A percentile compares a stretch with the other conserved stretches of the same genome.
Conservation (phyloP, 2,888 invertebrate species). For the Drosophila flavopinicola region DNA sequence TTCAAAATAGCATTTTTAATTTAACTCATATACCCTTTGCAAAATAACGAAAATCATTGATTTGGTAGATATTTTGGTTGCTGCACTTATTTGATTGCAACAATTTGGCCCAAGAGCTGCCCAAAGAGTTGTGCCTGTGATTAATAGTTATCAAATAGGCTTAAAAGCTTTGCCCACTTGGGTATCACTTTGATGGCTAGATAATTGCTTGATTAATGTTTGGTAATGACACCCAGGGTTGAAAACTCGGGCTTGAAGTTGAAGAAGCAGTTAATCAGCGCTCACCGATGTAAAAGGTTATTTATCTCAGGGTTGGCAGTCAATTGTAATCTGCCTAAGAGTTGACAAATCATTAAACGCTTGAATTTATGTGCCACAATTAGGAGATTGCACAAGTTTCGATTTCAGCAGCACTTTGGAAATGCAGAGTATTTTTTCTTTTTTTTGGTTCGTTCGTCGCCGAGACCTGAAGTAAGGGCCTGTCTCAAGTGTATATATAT, state of each 20-base stretch:
- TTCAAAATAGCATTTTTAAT: no score
- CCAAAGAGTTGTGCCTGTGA: background rate
- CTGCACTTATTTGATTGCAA: slow-evolving; percentile 3
- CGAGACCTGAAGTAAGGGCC: no score
- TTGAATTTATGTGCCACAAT: background rate
- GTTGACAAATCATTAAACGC: slow-evolving; percentile 10
- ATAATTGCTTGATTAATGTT: slow-evolving; percentile 21
- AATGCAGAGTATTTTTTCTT: slow-evolving; percentile 5
- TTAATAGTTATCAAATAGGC: slow-evolving; percentile 18
- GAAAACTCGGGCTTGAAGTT: slow-evolving; percentile 1
- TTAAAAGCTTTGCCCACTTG: slow-evolving; percentile 11
- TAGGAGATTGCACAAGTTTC: background rate
- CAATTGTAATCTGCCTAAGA: slow-evolving; percentile 7
- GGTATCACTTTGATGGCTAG: slow-evolving; percentile 4
- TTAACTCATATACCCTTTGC: no score
- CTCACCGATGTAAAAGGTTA: background rate
- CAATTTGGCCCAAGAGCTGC: background rate
- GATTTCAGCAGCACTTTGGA: slow-evolving; percentile 13
- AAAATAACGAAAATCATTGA: no score
- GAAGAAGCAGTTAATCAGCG: background rate
- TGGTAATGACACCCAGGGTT: slow-evolving; percentile 13
- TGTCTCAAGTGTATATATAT: slow-evolving; percentile 54
- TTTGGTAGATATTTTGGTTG: no score
- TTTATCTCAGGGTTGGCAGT: background rate
- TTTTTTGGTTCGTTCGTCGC: slow-evolving; percentile 4